Conservation (phyloP, 1,140 invertebrate genomes). For the Ceratoteleas bidentatus region DNA sequence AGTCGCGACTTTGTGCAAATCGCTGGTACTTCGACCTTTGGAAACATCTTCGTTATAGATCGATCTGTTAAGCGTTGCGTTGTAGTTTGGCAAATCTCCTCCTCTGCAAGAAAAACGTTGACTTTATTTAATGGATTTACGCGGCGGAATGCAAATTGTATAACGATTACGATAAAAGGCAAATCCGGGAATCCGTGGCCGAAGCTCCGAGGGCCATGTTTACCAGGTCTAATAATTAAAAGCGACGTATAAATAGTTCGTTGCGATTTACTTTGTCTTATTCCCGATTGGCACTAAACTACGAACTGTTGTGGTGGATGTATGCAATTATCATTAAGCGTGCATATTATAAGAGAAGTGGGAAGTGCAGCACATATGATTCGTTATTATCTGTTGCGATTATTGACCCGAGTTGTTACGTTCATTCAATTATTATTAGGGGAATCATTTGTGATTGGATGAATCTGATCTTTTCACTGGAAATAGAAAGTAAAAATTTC, state of each 20-base stretch:
- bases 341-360: conserved; percentile 32
- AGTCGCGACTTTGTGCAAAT: conserved; percentile 22
- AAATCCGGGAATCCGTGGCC: conserved; percentile 16
- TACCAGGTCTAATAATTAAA: background rate
- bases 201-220: conserved; percentile 12
- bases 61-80: background rate
- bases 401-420: conserved; percentile 34
- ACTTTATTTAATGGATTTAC: background rate
- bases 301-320: conserved; percentile 11
- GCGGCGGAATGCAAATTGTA: background rate
- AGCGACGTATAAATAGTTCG: conserved; percentile 8
- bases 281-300: conserved; percentile 17
- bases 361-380: conserved; percentile 5
- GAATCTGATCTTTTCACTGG: no score
- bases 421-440: background rate
- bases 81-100: conserved; percentile 58
- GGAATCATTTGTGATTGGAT: no score
- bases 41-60: conserved; percentile 15
- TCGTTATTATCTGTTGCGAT: conserved; percentile 36
- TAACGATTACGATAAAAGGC: conserved; percentile 21
- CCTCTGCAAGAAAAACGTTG: conserved; percentile 46
- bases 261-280: conserved; percentile 28
- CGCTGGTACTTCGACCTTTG: conserved; percentile 60
- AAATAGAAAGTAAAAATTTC: no score
- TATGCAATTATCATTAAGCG: conserved; percentile 22